These are phyloP conservation scores for Lepus europaeus DNA, from an alignment of 2,113 vertebrate genomes.

Conservation along the genomic window DNA sequence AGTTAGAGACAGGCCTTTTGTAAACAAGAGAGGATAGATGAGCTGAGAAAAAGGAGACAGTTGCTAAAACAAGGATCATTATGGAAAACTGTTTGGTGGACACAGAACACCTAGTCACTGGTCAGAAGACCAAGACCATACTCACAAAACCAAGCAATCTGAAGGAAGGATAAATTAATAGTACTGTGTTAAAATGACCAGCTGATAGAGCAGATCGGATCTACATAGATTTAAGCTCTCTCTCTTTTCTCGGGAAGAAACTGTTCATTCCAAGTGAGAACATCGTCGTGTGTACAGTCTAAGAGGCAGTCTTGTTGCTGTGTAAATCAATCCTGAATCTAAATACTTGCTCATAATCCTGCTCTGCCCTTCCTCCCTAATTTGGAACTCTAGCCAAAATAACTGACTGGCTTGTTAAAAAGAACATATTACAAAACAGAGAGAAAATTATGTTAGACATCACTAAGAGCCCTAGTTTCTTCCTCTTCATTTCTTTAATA, in stretches of 20 bases:
- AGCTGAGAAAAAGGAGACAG: background rate
- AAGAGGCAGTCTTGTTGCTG: background rate
- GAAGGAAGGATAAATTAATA: background rate
- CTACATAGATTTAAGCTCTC: background rate
- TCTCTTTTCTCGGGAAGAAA: slow-evolving; percentile 60
- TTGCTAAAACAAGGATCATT: slow-evolving; percentile 23
- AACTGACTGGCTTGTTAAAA: background rate
- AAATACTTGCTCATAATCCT: slow-evolving; percentile 3
- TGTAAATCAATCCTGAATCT: slow-evolving; percentile 5
- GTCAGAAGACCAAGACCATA: background rate
- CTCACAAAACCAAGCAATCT: background rate
- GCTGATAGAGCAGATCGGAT: background rate
- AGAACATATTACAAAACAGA: slow-evolving; percentile 12
- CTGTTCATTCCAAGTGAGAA: slow-evolving; percentile 12
- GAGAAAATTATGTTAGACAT: slow-evolving; percentile 23
- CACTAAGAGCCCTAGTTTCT: background rate
- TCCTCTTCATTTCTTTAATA: slow-evolving; percentile 3
- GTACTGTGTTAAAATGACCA: background rate
- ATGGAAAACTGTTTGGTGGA: background rate
- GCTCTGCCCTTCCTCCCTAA: background rate
- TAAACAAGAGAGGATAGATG: background rate
- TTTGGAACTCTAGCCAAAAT: slow-evolving; percentile 14
- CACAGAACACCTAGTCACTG: background rate
- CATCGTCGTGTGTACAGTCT: background rate
- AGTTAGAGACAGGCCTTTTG: slow-evolving; percentile 13